These are phyloP conservation scores for Phalangium opilio DNA, from an alignment of 2,888 invertebrate genomes.

Conservation along the genomic window DNA sequence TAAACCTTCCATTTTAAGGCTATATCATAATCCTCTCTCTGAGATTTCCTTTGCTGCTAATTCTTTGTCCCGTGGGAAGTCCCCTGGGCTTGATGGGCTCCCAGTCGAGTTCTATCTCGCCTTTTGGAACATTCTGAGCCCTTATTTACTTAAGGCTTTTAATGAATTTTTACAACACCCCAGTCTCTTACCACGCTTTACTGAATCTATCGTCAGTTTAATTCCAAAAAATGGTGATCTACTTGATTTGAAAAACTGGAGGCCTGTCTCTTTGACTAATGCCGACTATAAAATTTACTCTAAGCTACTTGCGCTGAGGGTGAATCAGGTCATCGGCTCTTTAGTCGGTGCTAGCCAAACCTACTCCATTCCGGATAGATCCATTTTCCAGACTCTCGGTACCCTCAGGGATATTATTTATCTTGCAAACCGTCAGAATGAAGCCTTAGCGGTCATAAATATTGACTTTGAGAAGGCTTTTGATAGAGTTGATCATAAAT, in stretches of 20 bases:
- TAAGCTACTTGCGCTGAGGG: constrained; percentile 20
- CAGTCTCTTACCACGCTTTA: no score
- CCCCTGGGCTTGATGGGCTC: no score
- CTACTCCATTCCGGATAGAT: constrained; percentile 27
- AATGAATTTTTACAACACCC: no score
- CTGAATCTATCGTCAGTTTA: no score
- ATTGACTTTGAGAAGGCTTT: constrained; percentile 31
- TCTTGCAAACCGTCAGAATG: constrained; percentile 4
- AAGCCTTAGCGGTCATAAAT: constrained; percentile 25
- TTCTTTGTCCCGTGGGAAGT: no score
- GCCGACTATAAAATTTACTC: constrained; percentile 20
- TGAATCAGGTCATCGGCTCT: constrained; percentile 1
- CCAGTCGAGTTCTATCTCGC: no score
- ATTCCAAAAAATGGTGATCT: no score
- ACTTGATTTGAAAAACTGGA: constrained; percentile 17
- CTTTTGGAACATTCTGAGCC: no score
- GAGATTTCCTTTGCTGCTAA: no score
- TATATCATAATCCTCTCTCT: no score
- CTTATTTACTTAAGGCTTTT: no score
- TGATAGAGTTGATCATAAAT: constrained; percentile 26
- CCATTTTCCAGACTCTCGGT: constrained; percentile 16
- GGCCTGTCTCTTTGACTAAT: constrained; percentile 19
- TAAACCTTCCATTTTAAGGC: no score
- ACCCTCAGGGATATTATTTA: constrained; percentile 10
- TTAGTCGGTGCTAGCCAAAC: constrained; percentile 25